Conservation (phyloP, 2,797 vertebrate species). For the Halcyon smyrnensis region DNA sequence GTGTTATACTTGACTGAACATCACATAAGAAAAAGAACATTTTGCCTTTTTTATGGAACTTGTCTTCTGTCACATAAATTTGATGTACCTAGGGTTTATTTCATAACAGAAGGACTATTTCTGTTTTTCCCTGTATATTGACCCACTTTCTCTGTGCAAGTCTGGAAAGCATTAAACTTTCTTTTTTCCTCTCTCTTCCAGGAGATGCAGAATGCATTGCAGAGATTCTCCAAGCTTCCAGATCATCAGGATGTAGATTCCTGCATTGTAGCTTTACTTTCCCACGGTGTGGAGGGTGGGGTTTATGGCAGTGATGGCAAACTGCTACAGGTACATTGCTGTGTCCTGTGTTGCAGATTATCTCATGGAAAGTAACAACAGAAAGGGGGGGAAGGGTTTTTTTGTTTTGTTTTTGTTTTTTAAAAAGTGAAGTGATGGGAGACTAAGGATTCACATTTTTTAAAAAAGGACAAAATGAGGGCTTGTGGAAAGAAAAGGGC, state of each 20-base stretch:
- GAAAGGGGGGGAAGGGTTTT: not conserved
- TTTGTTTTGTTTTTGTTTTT: too few relatives aligned
- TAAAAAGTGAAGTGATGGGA: not conserved
- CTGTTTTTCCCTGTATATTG: not conserved
- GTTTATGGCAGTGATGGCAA: conserved; percentile 92
- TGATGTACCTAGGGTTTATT: not conserved
- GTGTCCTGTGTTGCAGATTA: not conserved
- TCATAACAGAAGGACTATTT: not conserved
- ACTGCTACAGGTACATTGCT: conserved; percentile 85
- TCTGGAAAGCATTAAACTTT: not conserved
- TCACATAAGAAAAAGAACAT: not conserved
- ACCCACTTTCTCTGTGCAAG: not conserved
- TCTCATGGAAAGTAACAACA: not conserved
- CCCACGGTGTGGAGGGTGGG: conserved; percentile 93
- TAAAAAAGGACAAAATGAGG: not conserved
- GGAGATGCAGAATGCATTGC: conserved; percentile 87
- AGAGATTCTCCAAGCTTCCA: conserved; percentile 81
- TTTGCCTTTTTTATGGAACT: not conserved
- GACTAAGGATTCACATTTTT: not conserved
- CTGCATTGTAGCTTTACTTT: conserved; percentile 91
- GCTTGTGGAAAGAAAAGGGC: not conserved
- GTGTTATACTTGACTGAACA: not conserved
- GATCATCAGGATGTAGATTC: conserved; percentile 86
- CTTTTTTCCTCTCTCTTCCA: conserved; percentile 33
- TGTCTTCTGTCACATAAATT: not conserved